A percentile compares a stretch with the other conserved stretches of the same genome.
Evolutionary conservation across 2,888 invertebrate species (phyloP).

Genomic region (Taphrorychus bicolor): DNA sequence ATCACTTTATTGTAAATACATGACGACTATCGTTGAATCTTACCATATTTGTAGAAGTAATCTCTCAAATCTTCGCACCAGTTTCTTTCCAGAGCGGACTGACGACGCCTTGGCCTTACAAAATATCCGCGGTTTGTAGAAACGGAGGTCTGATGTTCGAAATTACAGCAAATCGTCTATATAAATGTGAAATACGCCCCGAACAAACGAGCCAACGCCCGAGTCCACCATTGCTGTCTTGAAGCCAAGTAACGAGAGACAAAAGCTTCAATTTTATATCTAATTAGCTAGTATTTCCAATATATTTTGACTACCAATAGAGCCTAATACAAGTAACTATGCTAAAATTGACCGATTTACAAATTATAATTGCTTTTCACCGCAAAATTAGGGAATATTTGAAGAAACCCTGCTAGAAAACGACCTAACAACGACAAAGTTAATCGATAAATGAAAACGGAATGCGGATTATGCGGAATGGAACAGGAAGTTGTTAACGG

Average conservation of each 20-base stretch:
- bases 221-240: neutral
- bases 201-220: neutral
- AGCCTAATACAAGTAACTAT: neutral
- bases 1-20: neutral
- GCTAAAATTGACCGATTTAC: neutral
- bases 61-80: neutral
- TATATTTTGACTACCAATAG: neutral
- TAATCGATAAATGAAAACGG: neutral
- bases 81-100: no score
- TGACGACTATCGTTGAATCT: neutral
- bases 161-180: neutral
- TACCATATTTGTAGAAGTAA: slow-evolving; percentile 20
- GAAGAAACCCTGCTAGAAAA: neutral
- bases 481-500: no score
- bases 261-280: neutral
- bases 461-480: no score
- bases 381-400: neutral
- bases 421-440: neutral
- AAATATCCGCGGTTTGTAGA: neutral
- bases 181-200: neutral
- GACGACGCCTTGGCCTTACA: neutral
- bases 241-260: neutral
- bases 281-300: neutral
- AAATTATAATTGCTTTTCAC: neutral
- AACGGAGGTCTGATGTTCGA: neutral